Conservation (phyloP, 2,113 vertebrate species). For the Myiozetetes cayanensis region DNA sequence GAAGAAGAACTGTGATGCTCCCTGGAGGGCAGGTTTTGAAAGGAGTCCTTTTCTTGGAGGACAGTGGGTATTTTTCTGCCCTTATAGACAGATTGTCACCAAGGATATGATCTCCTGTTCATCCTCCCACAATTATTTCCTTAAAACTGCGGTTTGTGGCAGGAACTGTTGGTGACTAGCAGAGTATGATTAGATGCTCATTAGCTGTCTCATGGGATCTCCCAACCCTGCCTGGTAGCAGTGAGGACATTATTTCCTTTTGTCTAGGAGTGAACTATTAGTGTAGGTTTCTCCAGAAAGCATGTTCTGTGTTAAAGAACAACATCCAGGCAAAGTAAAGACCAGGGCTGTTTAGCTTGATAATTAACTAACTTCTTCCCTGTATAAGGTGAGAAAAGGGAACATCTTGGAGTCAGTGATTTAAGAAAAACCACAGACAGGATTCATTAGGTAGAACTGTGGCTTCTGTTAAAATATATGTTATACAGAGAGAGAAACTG, state of each 20-base stretch:
- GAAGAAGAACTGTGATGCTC: not conserved
- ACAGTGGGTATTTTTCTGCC: not conserved
- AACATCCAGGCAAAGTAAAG: not conserved
- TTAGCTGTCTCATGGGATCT: not conserved
- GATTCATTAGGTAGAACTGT: not conserved
- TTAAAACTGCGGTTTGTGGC: not conserved
- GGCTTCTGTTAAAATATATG: not conserved
- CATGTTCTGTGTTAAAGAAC: not conserved
- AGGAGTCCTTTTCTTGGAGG: not conserved
- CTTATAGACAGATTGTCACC: not conserved
- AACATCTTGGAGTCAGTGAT: not conserved
- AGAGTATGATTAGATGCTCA: not conserved
- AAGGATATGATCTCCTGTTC: not conserved
- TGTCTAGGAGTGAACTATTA: not conserved
- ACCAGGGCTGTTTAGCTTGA: not conserved
- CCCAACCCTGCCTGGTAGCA: not conserved
- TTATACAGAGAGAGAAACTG: not conserved
- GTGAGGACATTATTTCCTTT: not conserved
- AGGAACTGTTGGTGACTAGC: not conserved
- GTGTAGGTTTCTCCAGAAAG: not conserved
- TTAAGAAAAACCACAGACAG: not conserved
- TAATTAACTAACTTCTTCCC: not conserved
- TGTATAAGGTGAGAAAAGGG: not conserved
- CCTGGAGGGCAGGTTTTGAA: not conserved
- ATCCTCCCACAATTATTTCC: not conserved